Base-by-base conservation (phyloP, 2,888 invertebrate genomes). In the Lepidocyrtinus sp. region DNA sequence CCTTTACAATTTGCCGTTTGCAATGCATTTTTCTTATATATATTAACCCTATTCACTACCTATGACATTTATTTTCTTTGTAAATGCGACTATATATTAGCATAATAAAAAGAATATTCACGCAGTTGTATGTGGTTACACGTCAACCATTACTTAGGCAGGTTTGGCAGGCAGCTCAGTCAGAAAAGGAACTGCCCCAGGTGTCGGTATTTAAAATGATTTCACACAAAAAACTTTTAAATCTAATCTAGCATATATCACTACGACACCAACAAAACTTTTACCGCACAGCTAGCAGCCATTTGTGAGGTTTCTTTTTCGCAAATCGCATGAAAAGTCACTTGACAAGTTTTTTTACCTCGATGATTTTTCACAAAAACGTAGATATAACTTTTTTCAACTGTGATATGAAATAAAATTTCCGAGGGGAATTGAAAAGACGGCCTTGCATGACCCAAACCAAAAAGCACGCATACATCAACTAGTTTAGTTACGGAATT, bases 161-260 rank as follows among this genome's bases (percentile, higher is more conserved):
- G n/a, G n/a, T n/a, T n/a, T n/a, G n/a, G n/a, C n/a, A n/a, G n/a
- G n/a, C n/a, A n/a, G n/a, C n/a, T n/a, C 45, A 25, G 22, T 9
- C 15, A 3, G 45, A 21, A 27, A 64, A n/a, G n/a, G n/a, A n/a
- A 70, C 21, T 76, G 70, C 76, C 76, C 26, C 64, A 63, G 76
- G 76, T 59, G 69, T 76, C 64, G 64, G 70, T 76, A 27, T 68
- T 75, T 67, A 76, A 67, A 70, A 69, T 64, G 64, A 76, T 21
- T 76, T 76, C 61, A 17, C 55, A 45, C 22, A 69, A 70, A 70
- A 76, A 75, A 25, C 15, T 70, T 55, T 76, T 63, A 67, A 76
- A 75, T 75, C 75, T 76, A 76, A 76, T 76, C 76, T 76, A 27
- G 27, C 64, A 76, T 76, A 64, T 63, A 76, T 76, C 76, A 76